Evolutionary conservation across 2,888 invertebrate species (phyloP).

Genomic region (Urechis unicinctus): DNA sequence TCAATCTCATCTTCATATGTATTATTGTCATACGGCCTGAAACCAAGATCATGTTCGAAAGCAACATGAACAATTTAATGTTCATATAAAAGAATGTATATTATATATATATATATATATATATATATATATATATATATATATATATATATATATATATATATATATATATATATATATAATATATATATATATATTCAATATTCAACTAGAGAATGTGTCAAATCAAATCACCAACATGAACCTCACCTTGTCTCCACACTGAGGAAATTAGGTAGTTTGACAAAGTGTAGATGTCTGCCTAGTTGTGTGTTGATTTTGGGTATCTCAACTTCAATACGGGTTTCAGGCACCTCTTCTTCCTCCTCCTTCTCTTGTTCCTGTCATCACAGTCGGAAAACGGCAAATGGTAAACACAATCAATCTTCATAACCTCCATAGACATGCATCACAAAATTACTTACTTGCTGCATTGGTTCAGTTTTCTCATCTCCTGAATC

Average conservation of each 20-base stretch:
- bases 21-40: constrained; percentile 82
- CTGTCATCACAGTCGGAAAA: too few relatives aligned
- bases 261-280: constrained; percentile 95
- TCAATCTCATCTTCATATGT: constrained; percentile 98
- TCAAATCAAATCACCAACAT: neutral
- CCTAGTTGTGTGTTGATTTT: constrained; percentile 82
- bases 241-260: constrained; percentile 75
- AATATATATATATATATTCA: neutral
- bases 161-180: neutral
- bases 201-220: neutral
- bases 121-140: neutral
- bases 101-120: too few relatives aligned
- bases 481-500: constrained; percentile 65
- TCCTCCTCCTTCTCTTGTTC: constrained; percentile 61
- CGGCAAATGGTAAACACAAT: neutral
- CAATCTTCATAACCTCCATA: neutral
- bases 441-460: neutral
- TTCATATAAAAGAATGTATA: too few relatives aligned
- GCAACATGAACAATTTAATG: too few relatives aligned
- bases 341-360: constrained; percentile 71
- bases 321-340: constrained; percentile 87
- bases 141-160: neutral
- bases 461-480: neutral
- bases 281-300: constrained; percentile 74
- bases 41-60: constrained; percentile 7